Evolutionary conservation across 2,113 vertebrate species (phyloP).

Genomic region (Grammomys dolichurus): DNA sequence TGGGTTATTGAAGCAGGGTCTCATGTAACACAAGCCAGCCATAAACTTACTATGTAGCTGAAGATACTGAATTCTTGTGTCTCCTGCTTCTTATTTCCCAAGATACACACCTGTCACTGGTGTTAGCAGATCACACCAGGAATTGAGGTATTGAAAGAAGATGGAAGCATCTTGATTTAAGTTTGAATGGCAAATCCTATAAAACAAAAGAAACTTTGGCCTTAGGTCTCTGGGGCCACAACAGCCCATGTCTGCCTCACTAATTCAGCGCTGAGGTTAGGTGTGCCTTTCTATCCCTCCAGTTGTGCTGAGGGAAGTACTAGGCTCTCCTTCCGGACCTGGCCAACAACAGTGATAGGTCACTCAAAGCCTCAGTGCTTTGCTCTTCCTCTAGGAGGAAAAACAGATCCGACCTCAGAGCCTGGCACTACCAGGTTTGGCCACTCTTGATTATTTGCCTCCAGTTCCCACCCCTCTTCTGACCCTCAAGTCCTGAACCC

Average conservation of each 20-base stretch:
- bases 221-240: constrained; percentile 6
- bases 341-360: constrained; percentile 16
- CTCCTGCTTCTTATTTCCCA: neutral
- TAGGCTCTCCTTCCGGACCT: neutral
- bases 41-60: neutral
- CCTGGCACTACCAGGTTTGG: constrained; percentile 81
- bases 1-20: neutral
- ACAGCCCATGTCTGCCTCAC: neutral
- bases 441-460: constrained; percentile 75
- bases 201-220: neutral
- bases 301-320: constrained; percentile 37
- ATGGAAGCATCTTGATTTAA: neutral
- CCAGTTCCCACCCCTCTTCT: constrained; percentile 81
- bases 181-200: neutral
- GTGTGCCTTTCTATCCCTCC: neutral
- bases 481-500: constrained; percentile 68
- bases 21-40: neutral
- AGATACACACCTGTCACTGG: neutral
- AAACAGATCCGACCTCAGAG: constrained; percentile 62
- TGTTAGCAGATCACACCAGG: neutral
- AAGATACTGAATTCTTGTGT: neutral
- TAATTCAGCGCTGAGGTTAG: neutral
- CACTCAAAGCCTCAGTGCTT: constrained; percentile 44
- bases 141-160: neutral
- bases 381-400: constrained; percentile 21